Conservation (phyloP, 2,797 vertebrate species). For the Bovichtus diacanthus region DNA sequence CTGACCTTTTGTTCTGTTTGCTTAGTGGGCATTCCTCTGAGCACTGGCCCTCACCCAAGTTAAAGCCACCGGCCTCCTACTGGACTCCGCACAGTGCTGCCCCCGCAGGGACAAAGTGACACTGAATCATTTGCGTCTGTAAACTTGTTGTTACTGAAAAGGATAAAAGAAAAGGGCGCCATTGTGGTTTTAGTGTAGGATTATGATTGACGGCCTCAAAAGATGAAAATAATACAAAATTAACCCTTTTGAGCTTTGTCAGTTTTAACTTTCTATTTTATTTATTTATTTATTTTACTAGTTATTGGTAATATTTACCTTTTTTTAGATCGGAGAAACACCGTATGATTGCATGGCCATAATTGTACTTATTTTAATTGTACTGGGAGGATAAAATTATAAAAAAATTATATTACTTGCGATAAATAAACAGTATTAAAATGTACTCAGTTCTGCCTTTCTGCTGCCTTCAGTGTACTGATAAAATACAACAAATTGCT, state of each 20-base stretch:
- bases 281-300: too few relatives aligned
- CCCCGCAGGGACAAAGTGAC: conserved; percentile 41
- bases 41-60: conserved; percentile 68
- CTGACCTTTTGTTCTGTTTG: conserved; percentile 80
- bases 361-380: too few relatives aligned
- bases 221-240: neutral
- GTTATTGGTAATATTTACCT: too few relatives aligned
- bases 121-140: conserved; percentile 26
- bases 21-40: conserved; percentile 80
- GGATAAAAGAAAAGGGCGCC: neutral
- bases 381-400: too few relatives aligned
- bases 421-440: too few relatives aligned
- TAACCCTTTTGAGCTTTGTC: neutral
- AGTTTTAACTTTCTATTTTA: neutral
- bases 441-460: too few relatives aligned
- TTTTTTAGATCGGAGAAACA: neutral
- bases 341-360: neutral
- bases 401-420: too few relatives aligned
- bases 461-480: too few relatives aligned
- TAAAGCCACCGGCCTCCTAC: conserved; percentile 46
- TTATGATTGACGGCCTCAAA: neutral
- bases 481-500: too few relatives aligned
- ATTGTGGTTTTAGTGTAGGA: neutral
- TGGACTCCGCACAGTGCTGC: conserved; percentile 53
- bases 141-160: conserved; percentile 19